phyloP scores from a whole-genome alignment of 2,113 vertebrate species.

The Saguinus imperator region DNA sequence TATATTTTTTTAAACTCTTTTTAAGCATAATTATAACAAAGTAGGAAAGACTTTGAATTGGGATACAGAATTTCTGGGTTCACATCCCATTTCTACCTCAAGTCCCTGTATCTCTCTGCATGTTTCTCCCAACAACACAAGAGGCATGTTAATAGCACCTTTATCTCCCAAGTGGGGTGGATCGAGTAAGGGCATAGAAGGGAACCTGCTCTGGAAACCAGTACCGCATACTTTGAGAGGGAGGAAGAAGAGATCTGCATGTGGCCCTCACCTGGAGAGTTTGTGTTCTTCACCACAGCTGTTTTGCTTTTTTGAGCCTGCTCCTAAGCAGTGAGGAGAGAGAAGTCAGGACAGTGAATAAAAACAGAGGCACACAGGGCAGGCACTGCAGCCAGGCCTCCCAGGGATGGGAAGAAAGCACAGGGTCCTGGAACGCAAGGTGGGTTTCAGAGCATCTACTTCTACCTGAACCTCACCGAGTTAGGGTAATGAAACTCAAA shows the following conservation, averaged over 20 bases:
- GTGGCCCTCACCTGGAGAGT: constrained; percentile 91
- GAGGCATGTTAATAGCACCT: neutral
- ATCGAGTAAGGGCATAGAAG: neutral
- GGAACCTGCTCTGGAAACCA: neutral
- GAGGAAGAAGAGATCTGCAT: neutral
- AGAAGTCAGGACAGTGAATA: constrained; percentile 29
- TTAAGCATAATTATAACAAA: neutral
- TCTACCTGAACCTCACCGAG: constrained; percentile 88
- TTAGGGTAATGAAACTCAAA: constrained; percentile 98
- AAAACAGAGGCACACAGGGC: neutral
- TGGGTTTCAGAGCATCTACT: neutral
- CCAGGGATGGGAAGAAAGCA: neutral
- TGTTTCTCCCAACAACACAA: neutral
- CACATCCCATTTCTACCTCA: neutral
- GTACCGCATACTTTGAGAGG: neutral
- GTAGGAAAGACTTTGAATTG: neutral
- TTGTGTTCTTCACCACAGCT: constrained; percentile 94
- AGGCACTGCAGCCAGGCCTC: neutral
- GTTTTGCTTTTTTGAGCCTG: constrained; percentile 97
- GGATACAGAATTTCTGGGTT: neutral
- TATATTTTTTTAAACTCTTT: no score
- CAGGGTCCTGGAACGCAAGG: neutral
- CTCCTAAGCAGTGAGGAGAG: constrained; percentile 84
- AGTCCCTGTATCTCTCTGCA: neutral
- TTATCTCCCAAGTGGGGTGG: neutral